Conservation (phyloP, 1,140 invertebrate genomes). For the Zophobas morio region DNA sequence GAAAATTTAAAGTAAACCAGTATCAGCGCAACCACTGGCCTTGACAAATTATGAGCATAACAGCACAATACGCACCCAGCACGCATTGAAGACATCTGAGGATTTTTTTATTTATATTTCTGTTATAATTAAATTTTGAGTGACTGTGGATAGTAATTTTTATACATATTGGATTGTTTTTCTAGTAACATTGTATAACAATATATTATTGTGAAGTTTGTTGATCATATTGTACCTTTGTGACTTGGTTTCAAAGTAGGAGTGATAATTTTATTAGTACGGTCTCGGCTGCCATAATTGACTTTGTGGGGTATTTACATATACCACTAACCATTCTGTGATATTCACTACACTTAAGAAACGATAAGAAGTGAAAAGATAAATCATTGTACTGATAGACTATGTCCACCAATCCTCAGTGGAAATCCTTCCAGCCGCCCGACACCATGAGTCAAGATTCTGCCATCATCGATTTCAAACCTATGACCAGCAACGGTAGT, state of each 20-base stretch:
- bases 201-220: conserved; percentile 49
- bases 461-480: conserved; percentile 81
- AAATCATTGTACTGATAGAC: conserved; percentile 64
- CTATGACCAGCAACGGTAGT: conserved; percentile 73
- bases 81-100: conserved; percentile 94
- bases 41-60: conserved; percentile 69
- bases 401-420: conserved; percentile 92
- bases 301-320: conserved; percentile 64
- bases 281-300: conserved; percentile 63
- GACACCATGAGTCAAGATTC: conserved; percentile 78
- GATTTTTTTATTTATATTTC: conserved; percentile 75
- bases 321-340: conserved; percentile 69
- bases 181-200: conserved; percentile 51
- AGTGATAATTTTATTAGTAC: conserved; percentile 56
- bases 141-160: conserved; percentile 65
- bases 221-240: conserved; percentile 56
- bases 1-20: conserved; percentile 73
- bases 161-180: conserved; percentile 57
- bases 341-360: conserved; percentile 70
- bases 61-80: conserved; percentile 83
- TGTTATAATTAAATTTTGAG: conserved; percentile 65
- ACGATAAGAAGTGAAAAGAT: conserved; percentile 61
- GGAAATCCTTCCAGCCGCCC: conserved; percentile 92
- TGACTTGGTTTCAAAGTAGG: conserved; percentile 58
- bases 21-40: conserved; percentile 67